These are phyloP conservation scores for Astur gentilis DNA, from an alignment of 2,113 vertebrate species.

Conservation along the genomic window DNA sequence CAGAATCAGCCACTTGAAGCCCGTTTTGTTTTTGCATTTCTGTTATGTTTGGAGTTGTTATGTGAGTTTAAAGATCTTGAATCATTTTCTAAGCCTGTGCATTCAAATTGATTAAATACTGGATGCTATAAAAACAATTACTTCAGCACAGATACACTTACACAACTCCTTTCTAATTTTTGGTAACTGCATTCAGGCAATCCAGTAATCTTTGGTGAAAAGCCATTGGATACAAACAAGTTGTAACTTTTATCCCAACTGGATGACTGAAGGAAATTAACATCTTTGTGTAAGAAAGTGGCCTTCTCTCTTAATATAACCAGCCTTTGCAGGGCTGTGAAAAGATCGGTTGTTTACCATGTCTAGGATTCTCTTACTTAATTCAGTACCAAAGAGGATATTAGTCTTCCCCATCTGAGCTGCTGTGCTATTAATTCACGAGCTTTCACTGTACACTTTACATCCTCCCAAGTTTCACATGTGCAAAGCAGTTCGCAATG, in stretches of 20 bases:
- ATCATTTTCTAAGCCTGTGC: slow-evolving; percentile 45
- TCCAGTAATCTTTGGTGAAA: slow-evolving; percentile 32
- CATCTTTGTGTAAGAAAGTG: background rate
- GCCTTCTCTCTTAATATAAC: background rate
- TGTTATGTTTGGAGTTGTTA: slow-evolving; percentile 62
- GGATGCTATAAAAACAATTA: slow-evolving; percentile 55
- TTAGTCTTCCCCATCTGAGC: background rate
- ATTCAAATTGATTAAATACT: slow-evolving; percentile 52
- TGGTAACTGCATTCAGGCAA: background rate
- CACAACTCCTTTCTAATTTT: slow-evolving; percentile 42
- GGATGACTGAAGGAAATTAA: background rate
- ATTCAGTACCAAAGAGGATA: background rate
- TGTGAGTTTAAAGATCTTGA: slow-evolving; percentile 51
- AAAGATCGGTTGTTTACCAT: background rate
- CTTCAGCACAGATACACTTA: slow-evolving; percentile 55
- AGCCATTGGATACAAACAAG: slow-evolving; percentile 28
- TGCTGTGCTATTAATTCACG: background rate
- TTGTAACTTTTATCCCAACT: slow-evolving; percentile 3
- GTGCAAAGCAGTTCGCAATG: background rate
- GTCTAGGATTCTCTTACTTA: background rate
- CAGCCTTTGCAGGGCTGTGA: background rate
- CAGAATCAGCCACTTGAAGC: slow-evolving; percentile 46
- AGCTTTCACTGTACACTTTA: background rate
- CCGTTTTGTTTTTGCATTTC: slow-evolving; percentile 43
- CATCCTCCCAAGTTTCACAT: background rate